Base-by-base conservation (phyloP, 2,113 vertebrate species). In the Grammomys surdaster region DNA sequence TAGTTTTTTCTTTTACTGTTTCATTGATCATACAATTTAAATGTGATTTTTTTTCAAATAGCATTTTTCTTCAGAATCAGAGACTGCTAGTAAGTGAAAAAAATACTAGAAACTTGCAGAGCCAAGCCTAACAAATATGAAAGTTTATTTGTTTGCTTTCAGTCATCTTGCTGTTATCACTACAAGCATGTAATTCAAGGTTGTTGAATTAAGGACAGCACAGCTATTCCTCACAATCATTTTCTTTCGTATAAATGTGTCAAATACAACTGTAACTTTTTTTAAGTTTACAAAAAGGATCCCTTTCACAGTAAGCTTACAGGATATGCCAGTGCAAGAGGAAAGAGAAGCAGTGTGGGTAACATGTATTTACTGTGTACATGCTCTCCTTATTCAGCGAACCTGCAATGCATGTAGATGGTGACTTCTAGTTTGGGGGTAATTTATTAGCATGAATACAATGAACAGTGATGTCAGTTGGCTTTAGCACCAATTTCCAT, bases 11-110 rank as follows among this genome's bases (percentile, higher is more conserved):
- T 17, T 87, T 86, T 75, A 91, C 81, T 56, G 43, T 67, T 90
- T 90, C 75, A n/a, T 65, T 58, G 36, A 58, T 69, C 16, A 65
- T 48, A 33, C 60, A 88, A 86, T 75, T 73, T 92, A 56, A 40
- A 77, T 96, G 36, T 70, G 33, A 28, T 36, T 75, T 94, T 87
- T 54, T 94, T 54, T 94, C 70, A 94, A 95, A 75, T 36, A 91
- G 1, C 31, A 76, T 17, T 96, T 84, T 93, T 73, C 40, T 95
- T 92, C 43, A 76, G 70, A 78, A 93, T 72, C 88, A 60, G 93
- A 93, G 92, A 69, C 0, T 31, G 63, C 77, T 90, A 6, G 54
- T 91, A 96, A 72, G 75, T 72, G 93, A 90, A 93, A 75, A 51
- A 91, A 88, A 84, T 60, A 70, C 17, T 65, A 75, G 75, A 96